Conservation (phyloP, 2,797 vertebrate species). For the Apogon talboti region DNA sequence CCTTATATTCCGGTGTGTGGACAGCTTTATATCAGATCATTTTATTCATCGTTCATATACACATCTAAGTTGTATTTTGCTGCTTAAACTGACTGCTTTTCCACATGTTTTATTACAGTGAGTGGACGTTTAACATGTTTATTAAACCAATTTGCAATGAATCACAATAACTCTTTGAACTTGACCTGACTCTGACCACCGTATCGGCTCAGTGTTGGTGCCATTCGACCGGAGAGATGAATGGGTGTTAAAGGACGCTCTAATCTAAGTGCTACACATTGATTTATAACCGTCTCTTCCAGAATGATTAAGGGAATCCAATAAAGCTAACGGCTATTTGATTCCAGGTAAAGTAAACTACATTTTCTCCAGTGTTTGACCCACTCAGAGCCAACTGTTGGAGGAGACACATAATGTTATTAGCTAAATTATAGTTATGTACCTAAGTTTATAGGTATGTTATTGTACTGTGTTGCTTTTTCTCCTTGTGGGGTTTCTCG, state of each 20-base stretch:
- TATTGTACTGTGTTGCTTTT: too few relatives aligned
- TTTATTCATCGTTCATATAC: too few relatives aligned
- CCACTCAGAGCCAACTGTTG: constrained; percentile 12
- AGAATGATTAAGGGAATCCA: constrained; percentile 50
- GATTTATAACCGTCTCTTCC: constrained; percentile 46
- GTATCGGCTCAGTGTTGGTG: background rate
- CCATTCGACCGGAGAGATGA: constrained; percentile 17
- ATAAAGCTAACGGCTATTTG: constrained; percentile 41
- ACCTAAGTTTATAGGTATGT: too few relatives aligned
- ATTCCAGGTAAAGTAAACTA: constrained; percentile 37
- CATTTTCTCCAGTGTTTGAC: background rate
- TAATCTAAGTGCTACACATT: constrained; percentile 7
- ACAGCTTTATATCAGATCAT: too few relatives aligned
- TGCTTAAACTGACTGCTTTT: too few relatives aligned
- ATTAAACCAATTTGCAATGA: background rate
- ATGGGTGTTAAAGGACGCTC: constrained; percentile 21
- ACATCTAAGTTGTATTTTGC: too few relatives aligned
- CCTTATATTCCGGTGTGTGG: too few relatives aligned
- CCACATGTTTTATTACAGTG: too few relatives aligned
- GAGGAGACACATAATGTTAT: constrained; percentile 15
- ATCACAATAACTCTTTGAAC: background rate
- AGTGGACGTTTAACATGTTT: too few relatives aligned
- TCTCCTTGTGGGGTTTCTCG: too few relatives aligned
- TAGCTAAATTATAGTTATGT: too few relatives aligned
- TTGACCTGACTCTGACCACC: background rate